Percentiles rank a stretch among this genome's conserved stretches.
phyloP scores from a whole-genome alignment of 1,140 invertebrate species.

The Formica selysi region DNA sequence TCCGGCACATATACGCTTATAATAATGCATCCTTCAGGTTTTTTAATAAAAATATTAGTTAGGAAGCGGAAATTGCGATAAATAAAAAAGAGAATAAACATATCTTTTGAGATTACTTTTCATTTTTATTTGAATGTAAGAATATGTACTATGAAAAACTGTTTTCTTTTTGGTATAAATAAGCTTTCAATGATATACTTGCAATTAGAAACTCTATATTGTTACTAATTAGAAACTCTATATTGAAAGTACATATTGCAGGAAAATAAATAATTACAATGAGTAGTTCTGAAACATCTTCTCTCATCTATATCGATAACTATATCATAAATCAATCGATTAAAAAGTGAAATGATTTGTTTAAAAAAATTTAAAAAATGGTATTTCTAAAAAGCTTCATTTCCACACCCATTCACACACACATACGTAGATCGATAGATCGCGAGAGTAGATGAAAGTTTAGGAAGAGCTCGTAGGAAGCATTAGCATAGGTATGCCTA shows the following conservation, averaged over 20 bases:
- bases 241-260: background rate
- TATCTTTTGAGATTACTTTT: background rate
- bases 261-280: background rate
- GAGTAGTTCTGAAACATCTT: background rate
- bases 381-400: slow-evolving; percentile 43
- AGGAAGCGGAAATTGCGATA: background rate
- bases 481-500: slow-evolving; percentile 82
- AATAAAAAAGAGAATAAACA: background rate
- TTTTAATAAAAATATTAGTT: background rate
- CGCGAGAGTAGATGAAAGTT: slow-evolving; percentile 41
- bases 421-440: slow-evolving; percentile 49
- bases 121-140: background rate
- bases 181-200: slow-evolving; percentile 26
- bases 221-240: background rate
- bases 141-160: background rate
- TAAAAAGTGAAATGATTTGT: background rate
- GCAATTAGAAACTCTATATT: slow-evolving; percentile 2
- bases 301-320: background rate
- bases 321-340: background rate
- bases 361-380: background rate
- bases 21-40: background rate
- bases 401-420: slow-evolving; percentile 48
- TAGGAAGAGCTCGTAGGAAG: slow-evolving; percentile 60
- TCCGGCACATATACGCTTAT: background rate
- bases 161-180: background rate